Percentiles rank a stretch among this genome's conserved stretches.
phyloP scores from a whole-genome alignment of 2,888 invertebrate species.

The Eupithecia abbreviata region DNA sequence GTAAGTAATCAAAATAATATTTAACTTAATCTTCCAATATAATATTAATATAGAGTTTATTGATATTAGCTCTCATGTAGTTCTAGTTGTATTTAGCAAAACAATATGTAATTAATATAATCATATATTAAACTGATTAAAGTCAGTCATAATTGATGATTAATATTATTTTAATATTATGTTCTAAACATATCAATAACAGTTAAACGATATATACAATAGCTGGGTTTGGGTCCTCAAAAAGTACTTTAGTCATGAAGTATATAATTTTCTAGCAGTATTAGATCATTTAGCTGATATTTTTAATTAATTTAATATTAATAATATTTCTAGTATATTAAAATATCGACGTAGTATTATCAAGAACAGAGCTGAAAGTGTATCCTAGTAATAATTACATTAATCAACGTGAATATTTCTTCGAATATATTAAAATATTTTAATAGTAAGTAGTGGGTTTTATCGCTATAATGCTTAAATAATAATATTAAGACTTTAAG shows the following conservation, averaged over 20 bases:
- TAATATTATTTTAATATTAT: constrained; percentile 31
- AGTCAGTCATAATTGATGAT: constrained; percentile 66
- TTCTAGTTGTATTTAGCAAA: background rate
- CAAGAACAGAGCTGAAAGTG: constrained; percentile 67
- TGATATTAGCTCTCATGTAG: constrained; percentile 1
- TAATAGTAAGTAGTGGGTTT: constrained; percentile 47
- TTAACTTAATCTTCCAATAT: constrained; percentile 74
- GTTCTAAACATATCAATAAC: constrained; percentile 39
- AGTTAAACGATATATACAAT: constrained; percentile 51
- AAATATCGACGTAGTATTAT: constrained; percentile 44
- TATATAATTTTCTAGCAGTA: constrained; percentile 23
- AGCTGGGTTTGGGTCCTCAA: constrained; percentile 77
- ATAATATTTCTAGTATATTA: constrained; percentile 16
- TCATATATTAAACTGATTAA: constrained; percentile 22
- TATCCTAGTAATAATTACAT: constrained; percentile 75
- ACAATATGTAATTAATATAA: background rate
- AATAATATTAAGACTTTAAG: background rate
- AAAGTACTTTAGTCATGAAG: constrained; percentile 39
- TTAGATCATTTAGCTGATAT: constrained; percentile 21
- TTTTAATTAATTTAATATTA: constrained; percentile 19
- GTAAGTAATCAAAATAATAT: constrained; percentile 40
- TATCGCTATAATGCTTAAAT: constrained; percentile 27
- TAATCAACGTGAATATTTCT: constrained; percentile 51
- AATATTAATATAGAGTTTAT: background rate
- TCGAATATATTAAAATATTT: constrained; percentile 39